phyloP scores from a whole-genome alignment of 2,888 invertebrate genomes.

The Erebia ligea region DNA sequence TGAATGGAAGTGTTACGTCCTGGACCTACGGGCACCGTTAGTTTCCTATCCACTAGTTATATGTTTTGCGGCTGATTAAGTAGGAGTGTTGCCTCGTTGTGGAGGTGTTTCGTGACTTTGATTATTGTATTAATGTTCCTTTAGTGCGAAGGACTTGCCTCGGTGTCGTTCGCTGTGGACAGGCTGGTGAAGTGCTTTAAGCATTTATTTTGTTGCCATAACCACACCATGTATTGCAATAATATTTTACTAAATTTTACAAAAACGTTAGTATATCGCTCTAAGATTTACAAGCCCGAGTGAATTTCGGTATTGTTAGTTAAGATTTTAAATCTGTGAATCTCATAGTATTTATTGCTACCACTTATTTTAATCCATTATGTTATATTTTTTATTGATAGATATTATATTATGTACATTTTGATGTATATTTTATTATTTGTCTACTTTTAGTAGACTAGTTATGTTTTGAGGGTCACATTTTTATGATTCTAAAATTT shows the following conservation, averaged over 20 bases:
- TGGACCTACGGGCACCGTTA: conserved; percentile 72
- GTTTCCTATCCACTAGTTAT: conserved; percentile 81
- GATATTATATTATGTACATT: conserved; percentile 83
- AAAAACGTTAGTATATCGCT: conserved; percentile 74
- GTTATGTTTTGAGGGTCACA: conserved; percentile 78
- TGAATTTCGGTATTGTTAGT: conserved; percentile 80
- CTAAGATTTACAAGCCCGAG: conserved; percentile 76
- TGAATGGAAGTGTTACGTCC: conserved; percentile 78
- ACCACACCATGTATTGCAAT: conserved; percentile 82
- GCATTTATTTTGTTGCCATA: conserved; percentile 85
- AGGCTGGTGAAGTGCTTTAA: conserved; percentile 83
- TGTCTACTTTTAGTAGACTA: conserved; percentile 71
- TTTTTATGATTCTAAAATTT: conserved; percentile 78
- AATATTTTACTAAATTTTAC: conserved; percentile 83
- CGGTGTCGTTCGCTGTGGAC: conserved; percentile 75
- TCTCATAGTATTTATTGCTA: conserved; percentile 83
- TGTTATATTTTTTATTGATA: conserved; percentile 80
- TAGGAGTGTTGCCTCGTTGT: conserved; percentile 63
- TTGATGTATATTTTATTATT: conserved; percentile 83
- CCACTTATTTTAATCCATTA: conserved; percentile 80
- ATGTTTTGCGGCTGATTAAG: conserved; percentile 74
- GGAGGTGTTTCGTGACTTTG: conserved; percentile 69
- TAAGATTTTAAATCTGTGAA: conserved; percentile 83
- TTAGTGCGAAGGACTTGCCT: conserved; percentile 79
- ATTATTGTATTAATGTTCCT: conserved; percentile 75